Conservation (phyloP, 2,888 invertebrate genomes). For the Brachyopa scutellaris region DNA sequence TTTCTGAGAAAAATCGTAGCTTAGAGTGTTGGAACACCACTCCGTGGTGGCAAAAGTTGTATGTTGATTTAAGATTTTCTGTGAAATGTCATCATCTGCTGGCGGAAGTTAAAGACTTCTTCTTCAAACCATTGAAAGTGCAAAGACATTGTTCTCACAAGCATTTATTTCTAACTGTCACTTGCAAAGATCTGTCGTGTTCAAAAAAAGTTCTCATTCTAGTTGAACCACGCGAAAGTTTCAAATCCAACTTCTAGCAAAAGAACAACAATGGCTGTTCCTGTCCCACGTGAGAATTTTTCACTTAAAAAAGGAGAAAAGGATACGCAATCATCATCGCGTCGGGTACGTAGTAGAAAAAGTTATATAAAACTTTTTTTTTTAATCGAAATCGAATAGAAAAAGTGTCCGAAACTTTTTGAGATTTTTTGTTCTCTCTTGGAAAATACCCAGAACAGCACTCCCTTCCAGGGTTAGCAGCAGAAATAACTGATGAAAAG, state of each 20-base stretch:
- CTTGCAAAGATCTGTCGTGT: constrained; percentile 9
- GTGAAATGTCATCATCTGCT: too few relatives aligned
- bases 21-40: too few relatives aligned
- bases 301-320: background rate
- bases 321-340: background rate
- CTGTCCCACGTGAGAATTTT: background rate
- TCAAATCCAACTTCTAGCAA: constrained; percentile 1
- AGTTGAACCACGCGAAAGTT: constrained; percentile 23
- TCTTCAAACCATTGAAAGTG: too few relatives aligned
- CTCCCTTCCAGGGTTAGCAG: background rate
- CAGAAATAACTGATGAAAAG: constrained; percentile 26
- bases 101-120: too few relatives aligned
- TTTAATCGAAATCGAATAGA: constrained; percentile 54
- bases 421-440: background rate
- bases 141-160: background rate
- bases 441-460: too few relatives aligned
- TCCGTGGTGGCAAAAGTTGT: too few relatives aligned
- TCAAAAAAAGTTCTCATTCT: background rate
- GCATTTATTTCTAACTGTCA: constrained; percentile 31
- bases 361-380: background rate
- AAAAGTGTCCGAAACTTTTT: constrained; percentile 54
- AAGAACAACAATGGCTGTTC: constrained; percentile 3
- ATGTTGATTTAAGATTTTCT: too few relatives aligned
- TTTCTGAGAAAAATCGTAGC: too few relatives aligned
- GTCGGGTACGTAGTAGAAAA: too few relatives aligned